Base-by-base conservation (phyloP, 2,888 invertebrate species). In the Octodonta nipae region DNA sequence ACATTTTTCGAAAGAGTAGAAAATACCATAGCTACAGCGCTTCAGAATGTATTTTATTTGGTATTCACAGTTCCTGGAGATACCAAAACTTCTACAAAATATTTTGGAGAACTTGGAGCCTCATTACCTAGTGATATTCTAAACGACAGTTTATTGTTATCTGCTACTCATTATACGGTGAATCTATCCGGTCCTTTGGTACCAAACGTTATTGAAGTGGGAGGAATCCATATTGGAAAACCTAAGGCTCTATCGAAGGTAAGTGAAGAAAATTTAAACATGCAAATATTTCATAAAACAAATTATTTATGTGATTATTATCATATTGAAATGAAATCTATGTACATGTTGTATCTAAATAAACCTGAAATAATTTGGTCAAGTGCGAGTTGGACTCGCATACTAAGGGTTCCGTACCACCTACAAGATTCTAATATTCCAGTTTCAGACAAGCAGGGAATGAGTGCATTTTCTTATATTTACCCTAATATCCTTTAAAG, bases 171-270 rank as follows among this genome's bases (percentile, higher is more conserved):
- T 41, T 39, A 36, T 39, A 37, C 41, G 35, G 32, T 25, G 17
- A 37, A 26, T 37, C 37, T 36, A 35, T 37, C 39, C 35, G 37
- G 35, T 30, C 37, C 39, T 34, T 37, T 39, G 38, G 39, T 41
- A 39, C 35, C 37, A 28, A 32, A 34, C 37, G 39, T 41, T 39
- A 41, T 39, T 34, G 41, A 37, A 33, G 41, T 30, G 17, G 34
- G 30, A 20, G 20, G 20, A 20, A 20, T 20, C n/a, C 20, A 20
- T 20, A 6, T 20, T n/a, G 20, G n/a, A n/a, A 20, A 20, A 20
- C 20, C 20, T 6, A 20, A 20, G 6, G 7, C 20, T 6, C 11
- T 26, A n/a, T 7, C 26, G n/a, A 35, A 64, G 64, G 76, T 4
- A 74, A 73, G 26, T n/a, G n/a, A n/a, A n/a, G n/a, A n/a, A n/a